A percentile compares a stretch with the other conserved stretches of the same genome.
Evolutionary conservation across 2,113 vertebrate species (phyloP).

Genomic region (Oryzias woworae): DNA sequence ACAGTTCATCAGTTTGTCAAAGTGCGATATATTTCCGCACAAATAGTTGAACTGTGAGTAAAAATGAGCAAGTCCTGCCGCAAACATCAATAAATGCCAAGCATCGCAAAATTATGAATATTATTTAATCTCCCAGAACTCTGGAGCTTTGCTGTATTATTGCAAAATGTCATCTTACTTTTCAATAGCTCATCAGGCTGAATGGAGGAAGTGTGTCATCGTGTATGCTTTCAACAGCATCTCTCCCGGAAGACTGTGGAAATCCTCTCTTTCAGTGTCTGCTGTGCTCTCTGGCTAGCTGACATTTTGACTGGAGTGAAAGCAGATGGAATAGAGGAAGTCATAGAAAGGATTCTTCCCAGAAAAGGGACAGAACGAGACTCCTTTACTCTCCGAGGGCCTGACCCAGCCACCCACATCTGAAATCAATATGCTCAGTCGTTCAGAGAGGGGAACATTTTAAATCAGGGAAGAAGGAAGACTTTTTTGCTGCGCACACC

Average conservation of each 20-base stretch:
- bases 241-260: conserved; percentile 53
- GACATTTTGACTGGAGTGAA: conserved; percentile 70
- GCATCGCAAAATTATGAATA: conserved; percentile 75
- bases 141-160: conserved; percentile 64
- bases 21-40: conserved; percentile 35
- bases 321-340: conserved; percentile 42
- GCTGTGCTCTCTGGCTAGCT: conserved; percentile 50
- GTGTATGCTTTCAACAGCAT: conserved; percentile 63
- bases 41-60: conserved; percentile 41
- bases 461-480: conserved; percentile 2
- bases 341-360: conserved; percentile 56
- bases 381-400: conserved; percentile 45
- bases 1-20: conserved; percentile 42
- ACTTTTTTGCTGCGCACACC: conserved; percentile 11
- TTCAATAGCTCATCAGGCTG: conserved; percentile 69
- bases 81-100: conserved; percentile 73
- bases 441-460: conserved; percentile 25
- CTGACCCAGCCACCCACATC: conserved; percentile 51
- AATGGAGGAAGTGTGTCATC: conserved; percentile 63
- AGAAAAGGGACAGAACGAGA: conserved; percentile 39
- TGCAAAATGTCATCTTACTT: conserved; percentile 76
- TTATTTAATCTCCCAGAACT: conserved; percentile 69
- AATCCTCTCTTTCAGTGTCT: conserved; percentile 42
- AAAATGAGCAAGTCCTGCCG: conserved; percentile 45
- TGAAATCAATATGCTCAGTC: conserved; percentile 53